Evolutionary conservation across 2,888 invertebrate species (phyloP).

Genomic region (Drosophila trichaetosa): DNA sequence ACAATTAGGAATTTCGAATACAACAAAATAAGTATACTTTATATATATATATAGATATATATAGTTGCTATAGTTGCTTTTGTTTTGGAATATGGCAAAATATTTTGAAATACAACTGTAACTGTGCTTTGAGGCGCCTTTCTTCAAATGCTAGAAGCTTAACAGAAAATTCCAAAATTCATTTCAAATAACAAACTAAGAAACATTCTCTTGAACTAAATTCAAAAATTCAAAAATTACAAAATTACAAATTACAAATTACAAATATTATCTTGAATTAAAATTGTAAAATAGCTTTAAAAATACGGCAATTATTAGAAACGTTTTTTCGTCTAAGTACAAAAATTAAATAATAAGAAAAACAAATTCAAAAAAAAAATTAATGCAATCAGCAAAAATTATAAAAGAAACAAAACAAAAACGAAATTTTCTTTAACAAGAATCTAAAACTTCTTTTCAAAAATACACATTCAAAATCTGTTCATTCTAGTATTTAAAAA

Average conservation of each 20-base stretch:
- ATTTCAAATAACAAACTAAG: background rate
- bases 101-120: slow-evolving; percentile 56
- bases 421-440: background rate
- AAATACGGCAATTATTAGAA: background rate
- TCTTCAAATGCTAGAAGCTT: slow-evolving; percentile 65
- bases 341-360: too few species aligned
- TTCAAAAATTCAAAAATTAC: background rate
- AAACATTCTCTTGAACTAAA: background rate
- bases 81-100: slow-evolving; percentile 48
- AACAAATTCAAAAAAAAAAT: too few species aligned
- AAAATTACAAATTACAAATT: background rate
- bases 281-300: background rate
- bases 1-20: slow-evolving; percentile 69
- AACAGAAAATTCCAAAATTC: background rate
- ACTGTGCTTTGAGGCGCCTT: slow-evolving; percentile 54
- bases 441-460: background rate
- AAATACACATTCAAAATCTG: background rate
- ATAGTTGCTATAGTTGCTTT: background rate
- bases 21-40: slow-evolving; percentile 22
- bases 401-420: background rate
- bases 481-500: background rate
- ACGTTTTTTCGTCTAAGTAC: too few species aligned
- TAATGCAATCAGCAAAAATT: background rate
- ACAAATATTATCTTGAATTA: background rate
- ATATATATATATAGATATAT: background rate